phyloP scores from a whole-genome alignment of 2,888 invertebrate genomes.

The Boloria selene region DNA sequence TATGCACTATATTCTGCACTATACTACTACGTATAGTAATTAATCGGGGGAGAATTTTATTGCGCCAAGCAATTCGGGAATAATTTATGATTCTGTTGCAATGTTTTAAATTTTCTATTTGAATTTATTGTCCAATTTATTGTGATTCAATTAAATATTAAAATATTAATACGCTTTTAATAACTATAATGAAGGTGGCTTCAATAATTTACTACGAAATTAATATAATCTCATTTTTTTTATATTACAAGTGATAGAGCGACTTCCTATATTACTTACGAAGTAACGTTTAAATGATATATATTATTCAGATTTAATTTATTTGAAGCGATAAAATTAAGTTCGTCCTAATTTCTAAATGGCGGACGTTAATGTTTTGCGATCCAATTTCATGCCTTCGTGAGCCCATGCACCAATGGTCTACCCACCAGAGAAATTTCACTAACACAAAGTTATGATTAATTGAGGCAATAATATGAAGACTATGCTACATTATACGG shows the following conservation, averaged over 20 bases:
- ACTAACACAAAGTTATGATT: constrained; percentile 81
- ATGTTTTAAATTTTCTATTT: constrained; percentile 12
- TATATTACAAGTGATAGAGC: neutral
- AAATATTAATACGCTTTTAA: constrained; percentile 11
- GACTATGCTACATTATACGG: constrained; percentile 62
- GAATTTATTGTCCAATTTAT: constrained; percentile 9
- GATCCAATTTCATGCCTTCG: constrained; percentile 79
- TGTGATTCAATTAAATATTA: constrained; percentile 8
- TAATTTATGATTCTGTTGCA: constrained; percentile 6
- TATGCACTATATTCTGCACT: constrained; percentile 59
- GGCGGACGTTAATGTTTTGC: constrained; percentile 65
- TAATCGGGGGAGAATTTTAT: constrained; percentile 34
- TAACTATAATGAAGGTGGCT: constrained; percentile 15
- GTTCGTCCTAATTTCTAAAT: constrained; percentile 64
- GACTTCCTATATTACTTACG: neutral
- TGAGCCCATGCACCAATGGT: constrained; percentile 76
- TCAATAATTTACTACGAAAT: constrained; percentile 13
- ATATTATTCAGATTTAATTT: neutral
- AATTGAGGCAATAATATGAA: constrained; percentile 78
- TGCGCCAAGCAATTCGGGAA: constrained; percentile 22
- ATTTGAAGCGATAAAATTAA: constrained; percentile 60
- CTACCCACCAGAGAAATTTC: constrained; percentile 73
- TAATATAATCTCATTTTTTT: neutral
- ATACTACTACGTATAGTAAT: constrained; percentile 49
- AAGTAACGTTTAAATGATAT: neutral